A percentile compares a stretch with the other conserved stretches of the same genome.
phyloP scores from a whole-genome alignment of 2,797 vertebrate genomes.

The Chaetodon trifasciatus region DNA sequence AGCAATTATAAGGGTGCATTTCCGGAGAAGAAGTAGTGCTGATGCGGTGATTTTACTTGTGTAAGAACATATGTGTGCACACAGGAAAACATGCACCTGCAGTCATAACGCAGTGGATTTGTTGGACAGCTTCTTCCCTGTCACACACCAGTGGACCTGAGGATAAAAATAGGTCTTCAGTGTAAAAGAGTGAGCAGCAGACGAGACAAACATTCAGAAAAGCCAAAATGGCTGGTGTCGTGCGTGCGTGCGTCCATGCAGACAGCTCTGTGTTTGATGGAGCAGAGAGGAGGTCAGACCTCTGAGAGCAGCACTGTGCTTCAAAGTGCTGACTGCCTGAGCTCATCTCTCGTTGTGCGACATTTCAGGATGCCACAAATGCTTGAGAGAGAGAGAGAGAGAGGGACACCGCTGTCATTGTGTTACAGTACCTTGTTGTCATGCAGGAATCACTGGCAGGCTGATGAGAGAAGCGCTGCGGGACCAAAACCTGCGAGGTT shows the following conservation, averaged over 20 bases:
- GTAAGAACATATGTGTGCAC: neutral
- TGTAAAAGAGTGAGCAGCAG: neutral
- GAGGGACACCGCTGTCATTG: conserved; percentile 36
- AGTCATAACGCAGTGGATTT: neutral
- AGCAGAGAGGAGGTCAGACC: conserved; percentile 22
- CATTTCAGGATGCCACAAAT: conserved; percentile 46
- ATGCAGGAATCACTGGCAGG: conserved; percentile 3
- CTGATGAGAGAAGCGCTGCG: neutral
- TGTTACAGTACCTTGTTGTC: conserved; percentile 31
- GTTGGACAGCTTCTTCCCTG: neutral
- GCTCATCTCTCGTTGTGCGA: conserved; percentile 37
- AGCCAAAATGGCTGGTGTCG: conserved; percentile 36
- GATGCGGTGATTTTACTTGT: conserved; percentile 42
- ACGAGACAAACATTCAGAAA: neutral
- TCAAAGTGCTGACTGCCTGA: conserved; percentile 41
- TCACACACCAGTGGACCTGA: conserved; percentile 16
- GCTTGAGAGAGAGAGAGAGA: conserved; percentile 33
- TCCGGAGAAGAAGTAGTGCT: conserved; percentile 40
- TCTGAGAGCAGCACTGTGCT: conserved; percentile 13
- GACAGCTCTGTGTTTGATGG: conserved; percentile 18
- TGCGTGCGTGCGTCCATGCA: neutral
- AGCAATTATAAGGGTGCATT: conserved; percentile 40
- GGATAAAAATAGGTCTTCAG: conserved; percentile 15
- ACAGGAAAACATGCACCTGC: neutral
- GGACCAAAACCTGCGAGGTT: neutral